A percentile compares a stretch with the other conserved stretches of the same genome.
These are phyloP conservation scores for Cyclargus thomasi DNA, from an alignment of 1,140 invertebrate species.

Conservation along the genomic window DNA sequence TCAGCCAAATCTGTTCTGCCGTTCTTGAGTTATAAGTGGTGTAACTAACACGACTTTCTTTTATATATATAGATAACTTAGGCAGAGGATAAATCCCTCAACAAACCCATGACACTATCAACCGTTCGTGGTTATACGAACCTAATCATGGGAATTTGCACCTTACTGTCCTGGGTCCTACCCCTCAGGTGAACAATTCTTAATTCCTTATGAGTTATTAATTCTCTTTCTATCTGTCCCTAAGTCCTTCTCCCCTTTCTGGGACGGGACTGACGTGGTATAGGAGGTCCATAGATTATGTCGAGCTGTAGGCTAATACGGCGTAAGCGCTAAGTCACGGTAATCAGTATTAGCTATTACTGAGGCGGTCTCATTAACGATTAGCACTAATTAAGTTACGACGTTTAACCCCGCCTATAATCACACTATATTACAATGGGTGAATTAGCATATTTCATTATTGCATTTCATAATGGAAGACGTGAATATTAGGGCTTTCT, in stretches of 20 bases:
- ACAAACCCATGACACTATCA: not conserved
- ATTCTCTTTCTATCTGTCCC: slow-evolving; percentile 15
- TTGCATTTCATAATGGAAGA: not conserved
- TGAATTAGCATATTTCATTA: not conserved
- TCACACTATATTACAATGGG: not conserved
- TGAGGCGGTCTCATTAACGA: not conserved
- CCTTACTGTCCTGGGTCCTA: not conserved
- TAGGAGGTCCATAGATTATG: too few relatives aligned
- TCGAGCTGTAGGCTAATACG: not conserved
- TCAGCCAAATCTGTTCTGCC: too few relatives aligned
- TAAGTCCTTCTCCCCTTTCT: slow-evolving; percentile 9
- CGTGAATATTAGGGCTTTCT: too few relatives aligned
- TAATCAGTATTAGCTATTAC: not conserved
- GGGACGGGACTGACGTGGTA: too few relatives aligned
- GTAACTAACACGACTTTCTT: too few relatives aligned
- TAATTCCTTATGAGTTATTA: slow-evolving; percentile 3
- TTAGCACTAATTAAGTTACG: not conserved
- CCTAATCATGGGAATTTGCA: slow-evolving; percentile 8
- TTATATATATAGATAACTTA: too few relatives aligned
- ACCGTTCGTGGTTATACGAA: slow-evolving; percentile 10
- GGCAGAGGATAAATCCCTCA: slow-evolving; percentile 2
- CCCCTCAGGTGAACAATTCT: slow-evolving; percentile 3
- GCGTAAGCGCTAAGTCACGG: not conserved
- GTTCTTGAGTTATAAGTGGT: too few relatives aligned
- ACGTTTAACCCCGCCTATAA: not conserved